Conservation (phyloP, 1,140 invertebrate species). For the Colletes gigas region DNA sequence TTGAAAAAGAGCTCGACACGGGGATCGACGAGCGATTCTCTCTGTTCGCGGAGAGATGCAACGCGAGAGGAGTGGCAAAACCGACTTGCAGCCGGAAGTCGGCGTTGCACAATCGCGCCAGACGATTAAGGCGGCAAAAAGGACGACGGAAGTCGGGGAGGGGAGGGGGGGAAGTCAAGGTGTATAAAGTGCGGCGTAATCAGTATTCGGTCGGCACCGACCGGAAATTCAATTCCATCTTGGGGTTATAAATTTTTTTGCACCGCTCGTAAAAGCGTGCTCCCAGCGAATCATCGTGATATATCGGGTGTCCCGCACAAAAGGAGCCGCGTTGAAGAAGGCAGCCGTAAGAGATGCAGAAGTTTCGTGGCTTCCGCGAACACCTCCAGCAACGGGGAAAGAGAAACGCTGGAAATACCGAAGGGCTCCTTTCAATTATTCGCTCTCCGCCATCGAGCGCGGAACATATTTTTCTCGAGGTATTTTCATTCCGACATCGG, state of each 20-base stretch:
- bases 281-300: slow-evolving; percentile 56
- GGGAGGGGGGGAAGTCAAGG: slow-evolving; percentile 4
- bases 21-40: background rate
- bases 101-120: slow-evolving; percentile 36
- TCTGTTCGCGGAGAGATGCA: slow-evolving; percentile 22
- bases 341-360: background rate
- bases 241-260: slow-evolving; percentile 65
- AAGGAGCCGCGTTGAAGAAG: slow-evolving; percentile 28
- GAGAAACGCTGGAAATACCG: background rate
- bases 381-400: background rate
- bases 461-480: too few species aligned
- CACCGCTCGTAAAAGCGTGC: slow-evolving; percentile 60
- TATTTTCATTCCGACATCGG: background rate
- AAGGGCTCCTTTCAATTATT: background rate
- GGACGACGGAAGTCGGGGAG: background rate
- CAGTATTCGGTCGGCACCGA: slow-evolving; percentile 59
- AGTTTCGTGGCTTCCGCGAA: slow-evolving; percentile 3
- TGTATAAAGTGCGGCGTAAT: slow-evolving; percentile 57
- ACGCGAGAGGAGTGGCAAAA: slow-evolving; percentile 20
- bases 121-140: slow-evolving; percentile 47
- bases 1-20: background rate
- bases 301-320: slow-evolving; percentile 55
- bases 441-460: background rate
- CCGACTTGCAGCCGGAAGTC: slow-evolving; percentile 27
- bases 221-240: slow-evolving; percentile 64